Evolutionary conservation across 2,113 vertebrate species (phyloP).

Genomic region (Centropus bengalensis): DNA sequence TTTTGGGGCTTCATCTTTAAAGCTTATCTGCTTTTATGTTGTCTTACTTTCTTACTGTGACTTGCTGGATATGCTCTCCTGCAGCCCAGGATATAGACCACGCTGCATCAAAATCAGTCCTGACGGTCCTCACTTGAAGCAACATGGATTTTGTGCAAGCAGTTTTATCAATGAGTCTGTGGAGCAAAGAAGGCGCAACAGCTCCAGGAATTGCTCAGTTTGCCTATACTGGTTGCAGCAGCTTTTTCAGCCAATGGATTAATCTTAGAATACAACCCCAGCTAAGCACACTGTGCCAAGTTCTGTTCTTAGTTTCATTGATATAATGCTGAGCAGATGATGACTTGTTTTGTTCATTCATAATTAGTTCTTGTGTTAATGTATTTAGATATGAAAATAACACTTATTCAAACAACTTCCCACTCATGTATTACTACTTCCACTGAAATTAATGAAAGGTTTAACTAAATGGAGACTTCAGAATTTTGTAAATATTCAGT

Average conservation of each 20-base stretch:
- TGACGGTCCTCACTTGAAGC: rapidly evolving
- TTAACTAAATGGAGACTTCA: neutral
- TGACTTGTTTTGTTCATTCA: neutral
- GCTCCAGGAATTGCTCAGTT: neutral
- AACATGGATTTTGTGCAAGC: neutral
- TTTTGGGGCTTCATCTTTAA: neutral
- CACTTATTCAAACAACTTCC: neutral
- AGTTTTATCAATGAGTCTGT: neutral
- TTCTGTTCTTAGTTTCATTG: conserved; percentile 13
- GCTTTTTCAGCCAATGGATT: neutral
- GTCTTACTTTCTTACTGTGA: neutral
- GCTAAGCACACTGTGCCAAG: neutral
- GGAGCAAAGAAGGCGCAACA: neutral
- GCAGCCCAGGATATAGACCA: neutral
- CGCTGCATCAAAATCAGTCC: neutral
- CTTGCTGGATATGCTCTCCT: neutral
- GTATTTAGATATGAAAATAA: neutral
- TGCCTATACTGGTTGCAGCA: neutral
- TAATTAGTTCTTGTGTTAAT: neutral
- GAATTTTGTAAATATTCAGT: neutral
- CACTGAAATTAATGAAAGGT: neutral
- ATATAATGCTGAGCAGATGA: neutral
- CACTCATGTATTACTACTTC: neutral
- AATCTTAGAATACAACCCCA: neutral
- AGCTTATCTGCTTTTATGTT: neutral